Evolutionary conservation across 2,888 invertebrate genomes (phyloP), one percentile per base, ranked within the genome.

Genomic region (Oscheius onirici): DNA sequence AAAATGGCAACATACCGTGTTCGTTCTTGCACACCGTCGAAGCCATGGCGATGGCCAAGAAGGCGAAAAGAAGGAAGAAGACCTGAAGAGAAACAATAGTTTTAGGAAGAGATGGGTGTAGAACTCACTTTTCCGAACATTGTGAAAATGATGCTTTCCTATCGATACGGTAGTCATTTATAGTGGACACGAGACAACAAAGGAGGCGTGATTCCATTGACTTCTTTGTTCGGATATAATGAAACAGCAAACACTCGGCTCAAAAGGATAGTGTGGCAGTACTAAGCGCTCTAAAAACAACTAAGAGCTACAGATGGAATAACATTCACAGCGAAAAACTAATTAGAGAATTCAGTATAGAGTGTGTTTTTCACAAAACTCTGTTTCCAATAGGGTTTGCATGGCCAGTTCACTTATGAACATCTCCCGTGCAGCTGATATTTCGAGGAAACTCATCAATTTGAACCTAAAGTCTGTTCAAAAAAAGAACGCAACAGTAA

Each of bases 111-210:
- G 55, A 17, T 1, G 24, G 15, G n/a, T 3, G 26, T 41, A 41
- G 34, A 34, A 20, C 20, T 46, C 46, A 58, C 58, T 41, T 58
- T 58, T 58, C 58, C 58, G 20, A 58, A 20, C 58, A 58, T 58
- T n/a, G 17, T 58, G 41, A 41, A 22, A 58, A 11, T 15, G 20
- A 41, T 26, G 55, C 41, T 17, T 41, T 57, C 20, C 41, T 8
- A 11, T 5, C 2, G 17, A 8, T 43, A 40, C 1, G 41, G 13
- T 41, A 11, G 43, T 2, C n/a, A n/a, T 58, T 58, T 58, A 58
- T 58, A 58, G 41, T 17, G 17, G 20, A 41, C 13, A 22, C 2
- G 17, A 41, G 28, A 41, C 41, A 58, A 58, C 41, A 41, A 41
- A n/a, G n/a, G n/a, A 22, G 58, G 58, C 58, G 58, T 40, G 58